Percentiles rank a stretch among this genome's conserved stretches.
Evolutionary conservation across 2,888 invertebrate species (phyloP).

Genomic region (Anarsia innoxiella): DNA sequence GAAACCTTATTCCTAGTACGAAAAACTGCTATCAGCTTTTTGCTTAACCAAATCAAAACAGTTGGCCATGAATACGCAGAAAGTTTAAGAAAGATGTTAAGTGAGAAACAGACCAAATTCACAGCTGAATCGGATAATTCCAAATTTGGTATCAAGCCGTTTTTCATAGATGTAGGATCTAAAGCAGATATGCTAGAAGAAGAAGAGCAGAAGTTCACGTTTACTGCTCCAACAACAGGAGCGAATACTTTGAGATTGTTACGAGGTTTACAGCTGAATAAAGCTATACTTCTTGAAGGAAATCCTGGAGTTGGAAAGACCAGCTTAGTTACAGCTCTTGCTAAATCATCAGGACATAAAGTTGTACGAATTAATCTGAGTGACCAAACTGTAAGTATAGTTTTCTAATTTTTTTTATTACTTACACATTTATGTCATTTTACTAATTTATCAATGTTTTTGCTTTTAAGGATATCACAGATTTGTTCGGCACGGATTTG

Average conservation of each 20-base stretch:
- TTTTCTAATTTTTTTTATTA: constrained; percentile 2
- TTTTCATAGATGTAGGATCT: constrained; percentile 78
- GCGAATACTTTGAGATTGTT: constrained; percentile 89
- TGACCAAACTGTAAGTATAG: constrained; percentile 91
- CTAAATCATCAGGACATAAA: constrained; percentile 86
- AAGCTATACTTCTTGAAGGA: constrained; percentile 96
- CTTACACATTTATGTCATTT: constrained; percentile 6
- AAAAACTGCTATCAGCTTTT: constrained; percentile 70
- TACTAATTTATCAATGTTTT: neutral
- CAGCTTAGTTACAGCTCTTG: constrained; percentile 92
- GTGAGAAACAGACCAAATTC: constrained; percentile 44
- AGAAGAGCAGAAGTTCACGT: constrained; percentile 75
- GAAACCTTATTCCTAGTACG: constrained; percentile 59
- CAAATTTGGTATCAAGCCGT: constrained; percentile 85
- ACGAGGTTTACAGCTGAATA: constrained; percentile 91
- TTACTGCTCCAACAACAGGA: constrained; percentile 85
- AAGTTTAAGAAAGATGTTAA: constrained; percentile 38
- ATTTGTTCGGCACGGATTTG: constrained; percentile 98
- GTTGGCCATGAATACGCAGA: constrained; percentile 51
- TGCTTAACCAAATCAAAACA: constrained; percentile 69
- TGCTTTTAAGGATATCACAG: constrained; percentile 89
- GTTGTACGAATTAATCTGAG: constrained; percentile 97
- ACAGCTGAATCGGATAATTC: constrained; percentile 43
- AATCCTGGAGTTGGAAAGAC: constrained; percentile 99
- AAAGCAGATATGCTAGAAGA: constrained; percentile 25